phyloP scores from a whole-genome alignment of 2,113 vertebrate genomes.

The Entomyzon cyanotis region DNA sequence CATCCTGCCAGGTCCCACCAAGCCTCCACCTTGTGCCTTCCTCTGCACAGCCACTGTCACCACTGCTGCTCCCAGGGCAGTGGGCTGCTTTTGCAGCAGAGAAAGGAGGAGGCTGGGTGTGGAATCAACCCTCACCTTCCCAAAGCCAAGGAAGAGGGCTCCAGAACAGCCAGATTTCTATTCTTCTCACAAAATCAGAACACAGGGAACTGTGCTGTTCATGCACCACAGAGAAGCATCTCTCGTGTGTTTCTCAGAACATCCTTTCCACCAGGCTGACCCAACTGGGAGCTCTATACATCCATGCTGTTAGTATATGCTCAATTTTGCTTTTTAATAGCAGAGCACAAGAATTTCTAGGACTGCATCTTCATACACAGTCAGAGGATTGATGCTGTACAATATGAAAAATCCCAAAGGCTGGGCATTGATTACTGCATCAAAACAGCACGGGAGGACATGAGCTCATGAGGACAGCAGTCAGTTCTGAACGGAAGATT shows the following conservation, averaged over 20 bases:
- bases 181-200: background rate
- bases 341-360: background rate
- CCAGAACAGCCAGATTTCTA: background rate
- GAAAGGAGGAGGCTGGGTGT: background rate
- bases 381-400: accelerated
- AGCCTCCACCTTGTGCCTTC: background rate
- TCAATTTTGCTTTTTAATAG: background rate
- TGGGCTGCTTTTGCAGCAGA: background rate
- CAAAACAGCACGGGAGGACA: background rate
- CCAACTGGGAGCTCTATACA: background rate
- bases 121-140: background rate
- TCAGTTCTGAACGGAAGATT: background rate
- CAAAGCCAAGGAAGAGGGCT: background rate
- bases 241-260: background rate
- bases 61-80: accelerated
- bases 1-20: background rate
- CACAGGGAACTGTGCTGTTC: background rate
- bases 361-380: background rate
- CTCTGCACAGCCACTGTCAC: background rate
- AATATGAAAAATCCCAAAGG: background rate
- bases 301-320: accelerated
- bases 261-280: background rate
- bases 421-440: background rate
- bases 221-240: background rate
- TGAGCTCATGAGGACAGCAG: background rate